These are phyloP conservation scores for Dicroscelio sp. DNA, from an alignment of 2,888 invertebrate genomes.

Conservation along the genomic window DNA sequence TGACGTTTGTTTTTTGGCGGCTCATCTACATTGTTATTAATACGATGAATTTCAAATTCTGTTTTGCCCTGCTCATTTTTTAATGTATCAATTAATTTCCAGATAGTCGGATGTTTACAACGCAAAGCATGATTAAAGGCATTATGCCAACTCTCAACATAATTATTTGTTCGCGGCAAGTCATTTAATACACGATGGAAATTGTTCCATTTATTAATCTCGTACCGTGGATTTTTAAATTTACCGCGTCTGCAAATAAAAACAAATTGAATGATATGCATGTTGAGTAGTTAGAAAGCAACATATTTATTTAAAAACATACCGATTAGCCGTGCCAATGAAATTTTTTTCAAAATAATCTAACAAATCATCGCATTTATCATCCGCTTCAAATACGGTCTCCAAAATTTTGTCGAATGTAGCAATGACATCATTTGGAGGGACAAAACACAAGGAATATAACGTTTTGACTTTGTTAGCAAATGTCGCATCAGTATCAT, in stretches of 20 bases:
- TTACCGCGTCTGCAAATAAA: conserved; percentile 9
- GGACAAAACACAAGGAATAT: conserved; percentile 6
- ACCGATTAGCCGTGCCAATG: conserved; percentile 1
- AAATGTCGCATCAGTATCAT: background rate
- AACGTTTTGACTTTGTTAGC: background rate
- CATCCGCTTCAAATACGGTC: background rate
- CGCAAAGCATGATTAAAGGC: background rate
- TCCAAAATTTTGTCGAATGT: background rate
- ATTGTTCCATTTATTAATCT: conserved; percentile 14
- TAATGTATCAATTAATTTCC: background rate
- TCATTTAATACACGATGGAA: background rate
- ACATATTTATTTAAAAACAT: background rate
- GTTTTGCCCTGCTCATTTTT: background rate
- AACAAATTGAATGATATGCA: background rate
- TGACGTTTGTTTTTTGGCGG: background rate
- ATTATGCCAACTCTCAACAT: conserved; percentile 16
- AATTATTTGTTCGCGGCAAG: conserved; percentile 9
- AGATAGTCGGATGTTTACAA: conserved; percentile 23
- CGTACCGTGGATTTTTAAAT: background rate
- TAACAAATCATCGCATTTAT: background rate
- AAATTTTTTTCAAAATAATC: conserved; percentile 33
- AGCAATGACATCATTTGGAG: background rate
- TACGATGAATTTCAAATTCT: conserved; percentile 10
- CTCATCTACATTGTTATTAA: background rate
- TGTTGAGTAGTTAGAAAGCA: background rate